These are phyloP conservation scores for Antechinus stuartii DNA, from an alignment of 2,113 vertebrate species.

Conservation along the genomic window DNA sequence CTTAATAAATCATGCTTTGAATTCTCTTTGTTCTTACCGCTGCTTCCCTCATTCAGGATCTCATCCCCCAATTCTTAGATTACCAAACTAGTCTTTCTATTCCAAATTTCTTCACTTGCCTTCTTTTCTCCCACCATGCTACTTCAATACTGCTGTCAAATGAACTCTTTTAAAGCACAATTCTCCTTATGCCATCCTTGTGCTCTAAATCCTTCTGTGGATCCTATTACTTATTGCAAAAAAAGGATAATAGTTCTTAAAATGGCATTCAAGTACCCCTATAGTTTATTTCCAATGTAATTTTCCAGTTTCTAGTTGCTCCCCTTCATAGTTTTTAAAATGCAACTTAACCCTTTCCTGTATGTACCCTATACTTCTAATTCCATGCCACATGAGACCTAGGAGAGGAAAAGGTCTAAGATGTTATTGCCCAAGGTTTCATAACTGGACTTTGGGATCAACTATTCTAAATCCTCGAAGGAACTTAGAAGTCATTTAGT, in stretches of 20 bases:
- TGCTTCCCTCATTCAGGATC: neutral
- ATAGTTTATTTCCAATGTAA: neutral
- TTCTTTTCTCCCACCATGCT: neutral
- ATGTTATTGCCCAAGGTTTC: neutral
- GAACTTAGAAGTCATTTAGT: neutral
- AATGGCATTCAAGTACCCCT: neutral
- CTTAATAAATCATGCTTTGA: neutral
- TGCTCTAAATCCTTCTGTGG: neutral
- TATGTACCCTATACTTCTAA: neutral
- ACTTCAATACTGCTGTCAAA: neutral
- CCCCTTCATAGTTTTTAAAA: neutral
- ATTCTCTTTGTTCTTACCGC: neutral
- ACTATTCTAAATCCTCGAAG: neutral
- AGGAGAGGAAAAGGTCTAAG: neutral
- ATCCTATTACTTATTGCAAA: neutral
- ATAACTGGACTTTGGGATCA: neutral
- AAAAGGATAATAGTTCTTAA: neutral
- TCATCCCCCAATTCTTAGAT: neutral
- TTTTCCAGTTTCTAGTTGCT: neutral
- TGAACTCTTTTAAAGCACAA: neutral
- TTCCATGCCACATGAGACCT: neutral
- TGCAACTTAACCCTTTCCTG: neutral
- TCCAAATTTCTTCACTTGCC: neutral
- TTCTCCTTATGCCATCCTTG: neutral
- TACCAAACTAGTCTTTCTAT: neutral